These are phyloP conservation scores for Coregonus sp. DNA, from an alignment of 2,797 vertebrate genomes.

Conservation along the genomic window DNA sequence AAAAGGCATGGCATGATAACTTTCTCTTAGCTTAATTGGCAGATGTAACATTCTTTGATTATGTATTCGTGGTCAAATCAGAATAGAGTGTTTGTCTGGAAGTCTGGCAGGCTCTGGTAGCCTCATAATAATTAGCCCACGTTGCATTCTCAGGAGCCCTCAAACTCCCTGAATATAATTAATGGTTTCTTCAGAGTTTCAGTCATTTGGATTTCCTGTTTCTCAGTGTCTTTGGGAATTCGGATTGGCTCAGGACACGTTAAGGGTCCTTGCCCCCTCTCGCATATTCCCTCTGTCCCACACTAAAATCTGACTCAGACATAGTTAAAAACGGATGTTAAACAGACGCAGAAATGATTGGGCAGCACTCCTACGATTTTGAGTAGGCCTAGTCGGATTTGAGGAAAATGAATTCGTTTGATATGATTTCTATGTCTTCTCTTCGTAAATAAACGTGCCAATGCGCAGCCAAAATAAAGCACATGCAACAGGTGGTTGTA, in stretches of 20 bases:
- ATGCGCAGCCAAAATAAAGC: neutral
- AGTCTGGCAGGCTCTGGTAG: constrained; percentile 58
- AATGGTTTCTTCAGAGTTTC: constrained; percentile 67
- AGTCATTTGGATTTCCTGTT: constrained; percentile 73
- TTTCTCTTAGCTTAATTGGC: constrained; percentile 32
- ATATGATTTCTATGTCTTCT: neutral
- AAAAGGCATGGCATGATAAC: constrained; percentile 34
- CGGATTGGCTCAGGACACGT: constrained; percentile 68
- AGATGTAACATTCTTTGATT: constrained; percentile 65
- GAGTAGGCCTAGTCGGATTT: constrained; percentile 43
- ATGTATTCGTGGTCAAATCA: constrained; percentile 56
- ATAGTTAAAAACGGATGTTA: constrained; percentile 60
- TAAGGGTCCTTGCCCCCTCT: constrained; percentile 61
- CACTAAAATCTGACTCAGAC: constrained; percentile 46
- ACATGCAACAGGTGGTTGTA: neutral
- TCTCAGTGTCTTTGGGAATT: constrained; percentile 51
- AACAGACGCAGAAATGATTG: constrained; percentile 68
- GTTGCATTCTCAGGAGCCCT: constrained; percentile 63
- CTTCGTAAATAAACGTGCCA: neutral
- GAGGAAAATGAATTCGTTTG: constrained; percentile 52
- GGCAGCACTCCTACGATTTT: constrained; percentile 20
- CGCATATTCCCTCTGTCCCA: constrained; percentile 40
- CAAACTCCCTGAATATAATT: constrained; percentile 72
- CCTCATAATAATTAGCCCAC: constrained; percentile 66
- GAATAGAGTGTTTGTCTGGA: constrained; percentile 61